Evolutionary conservation across 2,888 invertebrate genomes (phyloP).

Genomic region (Balanococcus diminutus): DNA sequence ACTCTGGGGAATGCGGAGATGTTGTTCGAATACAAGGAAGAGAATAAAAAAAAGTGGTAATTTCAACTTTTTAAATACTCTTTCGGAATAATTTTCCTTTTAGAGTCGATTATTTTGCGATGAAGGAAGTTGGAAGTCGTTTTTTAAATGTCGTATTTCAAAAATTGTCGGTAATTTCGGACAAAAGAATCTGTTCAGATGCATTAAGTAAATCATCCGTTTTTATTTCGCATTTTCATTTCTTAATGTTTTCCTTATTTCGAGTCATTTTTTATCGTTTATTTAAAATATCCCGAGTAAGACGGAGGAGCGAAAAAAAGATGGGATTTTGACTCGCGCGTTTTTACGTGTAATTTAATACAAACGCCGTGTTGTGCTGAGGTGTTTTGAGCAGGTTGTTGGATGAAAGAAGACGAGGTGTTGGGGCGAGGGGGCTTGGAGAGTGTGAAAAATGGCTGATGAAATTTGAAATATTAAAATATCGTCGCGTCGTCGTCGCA

Average conservation of each 20-base stretch:
- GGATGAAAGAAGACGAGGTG: too few species aligned
- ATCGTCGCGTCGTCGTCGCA: neutral
- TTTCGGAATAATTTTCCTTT: neutral
- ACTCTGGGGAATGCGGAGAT: neutral
- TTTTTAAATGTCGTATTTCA: conserved; percentile 15
- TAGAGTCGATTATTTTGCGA: neutral
- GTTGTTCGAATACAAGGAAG: neutral
- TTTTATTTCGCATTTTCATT: conserved; percentile 23
- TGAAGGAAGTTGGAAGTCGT: neutral
- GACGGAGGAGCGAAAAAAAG: neutral
- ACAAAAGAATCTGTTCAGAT: conserved; percentile 32
- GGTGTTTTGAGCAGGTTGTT: neutral
- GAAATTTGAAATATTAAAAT: neutral
- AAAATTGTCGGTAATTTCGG: conserved; percentile 27
- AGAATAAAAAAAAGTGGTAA: neutral
- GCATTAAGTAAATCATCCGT: conserved; percentile 32
- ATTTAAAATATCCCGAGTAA: neutral
- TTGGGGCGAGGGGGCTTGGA: neutral
- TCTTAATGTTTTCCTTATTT: conserved; percentile 28
- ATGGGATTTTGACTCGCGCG: neutral
- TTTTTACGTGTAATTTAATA: neutral
- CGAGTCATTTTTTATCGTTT: conserved; percentile 28
- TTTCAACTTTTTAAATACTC: neutral
- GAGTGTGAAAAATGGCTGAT: neutral
- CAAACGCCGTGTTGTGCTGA: neutral